A percentile compares a stretch with the other conserved stretches of the same genome.
phyloP scores from a whole-genome alignment of 1,140 invertebrate species.

The Trigoniulus corallinus region DNA sequence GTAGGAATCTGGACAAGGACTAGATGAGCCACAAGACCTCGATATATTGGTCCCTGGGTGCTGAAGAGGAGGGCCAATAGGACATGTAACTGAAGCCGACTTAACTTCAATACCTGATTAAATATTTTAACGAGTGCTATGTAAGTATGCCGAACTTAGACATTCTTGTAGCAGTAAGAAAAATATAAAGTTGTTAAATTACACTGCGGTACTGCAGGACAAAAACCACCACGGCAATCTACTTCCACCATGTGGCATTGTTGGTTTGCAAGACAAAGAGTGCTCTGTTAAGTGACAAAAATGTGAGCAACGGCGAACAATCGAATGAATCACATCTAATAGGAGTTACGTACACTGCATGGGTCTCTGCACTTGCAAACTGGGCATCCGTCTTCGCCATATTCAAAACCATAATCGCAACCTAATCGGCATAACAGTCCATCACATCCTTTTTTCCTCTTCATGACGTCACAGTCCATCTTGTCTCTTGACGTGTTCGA shows the following conservation, averaged over 20 bases:
- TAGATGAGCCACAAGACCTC: background rate
- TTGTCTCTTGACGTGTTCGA: constrained; percentile 7
- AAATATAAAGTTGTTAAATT: constrained; percentile 4
- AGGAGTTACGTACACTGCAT: constrained; percentile 10
- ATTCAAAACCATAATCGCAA: constrained; percentile 13
- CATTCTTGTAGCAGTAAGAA: background rate
- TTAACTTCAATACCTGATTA: background rate
- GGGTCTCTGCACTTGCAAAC: constrained; percentile 14
- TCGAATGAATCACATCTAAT: no score
- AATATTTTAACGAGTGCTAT: no score
- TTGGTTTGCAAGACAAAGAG: constrained; percentile 29
- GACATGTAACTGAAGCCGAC: background rate
- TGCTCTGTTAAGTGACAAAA: no score
- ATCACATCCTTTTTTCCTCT: background rate
- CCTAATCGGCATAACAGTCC: constrained; percentile 13
- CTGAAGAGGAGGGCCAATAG: background rate
- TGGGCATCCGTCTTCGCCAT: constrained; percentile 12
- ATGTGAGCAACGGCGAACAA: no score
- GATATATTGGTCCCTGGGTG: background rate
- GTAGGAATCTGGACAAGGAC: background rate
- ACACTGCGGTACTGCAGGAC: constrained; percentile 59
- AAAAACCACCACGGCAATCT: constrained; percentile 35
- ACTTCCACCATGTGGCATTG: constrained; percentile 31
- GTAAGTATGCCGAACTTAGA: no score
- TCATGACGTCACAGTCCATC: constrained; percentile 8